Percentiles rank a stretch among this genome's conserved stretches.
These are phyloP conservation scores for Canis aureus DNA, from an alignment of 2,113 vertebrate species.

Conservation along the genomic window DNA sequence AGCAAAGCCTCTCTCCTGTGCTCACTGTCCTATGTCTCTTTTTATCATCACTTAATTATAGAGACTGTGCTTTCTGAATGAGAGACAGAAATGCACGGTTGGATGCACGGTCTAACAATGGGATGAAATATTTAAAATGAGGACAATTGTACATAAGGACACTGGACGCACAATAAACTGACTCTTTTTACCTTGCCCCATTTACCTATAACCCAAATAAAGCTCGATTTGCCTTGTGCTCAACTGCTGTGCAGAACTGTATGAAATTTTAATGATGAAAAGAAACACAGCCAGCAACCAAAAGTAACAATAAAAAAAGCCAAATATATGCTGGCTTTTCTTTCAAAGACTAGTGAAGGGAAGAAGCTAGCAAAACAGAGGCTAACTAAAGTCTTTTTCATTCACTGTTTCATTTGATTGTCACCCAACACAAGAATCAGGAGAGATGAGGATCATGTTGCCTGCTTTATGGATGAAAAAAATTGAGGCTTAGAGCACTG, in stretches of 20 bases:
- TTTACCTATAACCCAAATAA: constrained; percentile 59
- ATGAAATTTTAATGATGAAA: constrained; percentile 52
- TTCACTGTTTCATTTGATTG: background rate
- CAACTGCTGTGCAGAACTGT: background rate
- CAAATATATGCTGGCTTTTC: background rate
- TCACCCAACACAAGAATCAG: background rate
- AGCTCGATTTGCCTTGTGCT: constrained; percentile 36
- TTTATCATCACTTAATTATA: constrained; percentile 8
- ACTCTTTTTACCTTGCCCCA: background rate
- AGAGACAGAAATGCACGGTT: background rate
- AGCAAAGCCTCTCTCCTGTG: background rate
- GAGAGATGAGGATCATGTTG: background rate
- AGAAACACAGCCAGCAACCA: constrained; percentile 38
- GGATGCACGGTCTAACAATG: background rate
- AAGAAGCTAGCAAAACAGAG: constrained; percentile 24
- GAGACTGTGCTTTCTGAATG: background rate
- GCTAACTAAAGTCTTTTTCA: background rate
- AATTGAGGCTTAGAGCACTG: background rate
- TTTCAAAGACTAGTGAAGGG: constrained; percentile 1
- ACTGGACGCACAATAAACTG: background rate
- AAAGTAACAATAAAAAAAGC: constrained; percentile 4
- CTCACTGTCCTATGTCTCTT: constrained; percentile 12
- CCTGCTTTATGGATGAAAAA: background rate
- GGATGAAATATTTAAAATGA: background rate
- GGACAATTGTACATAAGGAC: background rate